These are phyloP conservation scores for Ericerus pela DNA, from an alignment of 1,140 invertebrate genomes.

Conservation along the genomic window DNA sequence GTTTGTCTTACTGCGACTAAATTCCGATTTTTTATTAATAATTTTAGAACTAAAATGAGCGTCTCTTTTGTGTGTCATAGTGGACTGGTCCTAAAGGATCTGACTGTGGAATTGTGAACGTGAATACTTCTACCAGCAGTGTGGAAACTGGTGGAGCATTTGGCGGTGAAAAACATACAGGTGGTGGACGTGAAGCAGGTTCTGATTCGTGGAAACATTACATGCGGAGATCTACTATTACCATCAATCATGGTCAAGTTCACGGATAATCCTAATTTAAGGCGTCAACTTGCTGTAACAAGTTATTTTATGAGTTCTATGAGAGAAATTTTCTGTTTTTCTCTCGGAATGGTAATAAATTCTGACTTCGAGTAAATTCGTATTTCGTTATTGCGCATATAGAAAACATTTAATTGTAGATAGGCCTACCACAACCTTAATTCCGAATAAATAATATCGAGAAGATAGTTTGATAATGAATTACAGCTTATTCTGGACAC, in stretches of 20 bases:
- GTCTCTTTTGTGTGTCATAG: slow-evolving; percentile 35
- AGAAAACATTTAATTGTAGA: too few species aligned
- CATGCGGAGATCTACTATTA: slow-evolving; percentile 87
- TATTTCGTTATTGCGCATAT: too few species aligned
- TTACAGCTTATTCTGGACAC: too few species aligned
- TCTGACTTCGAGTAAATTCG: too few species aligned
- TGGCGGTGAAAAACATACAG: slow-evolving; percentile 90
- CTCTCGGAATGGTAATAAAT: too few species aligned
- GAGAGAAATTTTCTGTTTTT: too few species aligned
- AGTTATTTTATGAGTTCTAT: too few species aligned
- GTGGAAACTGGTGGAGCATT: slow-evolving; percentile 99
- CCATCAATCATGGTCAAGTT: slow-evolving; percentile 87
- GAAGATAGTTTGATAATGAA: too few species aligned
- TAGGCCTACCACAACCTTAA: too few species aligned
- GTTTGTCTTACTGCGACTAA: slow-evolving; percentile 29
- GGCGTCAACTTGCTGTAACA: slow-evolving; percentile 92
- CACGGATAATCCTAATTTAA: slow-evolving; percentile 88
- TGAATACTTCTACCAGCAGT: slow-evolving; percentile 96
- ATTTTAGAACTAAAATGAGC: neutral
- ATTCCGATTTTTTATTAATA: neutral
- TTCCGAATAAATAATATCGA: too few species aligned
- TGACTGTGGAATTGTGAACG: slow-evolving; percentile 96
- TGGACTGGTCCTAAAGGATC: slow-evolving; percentile 91
- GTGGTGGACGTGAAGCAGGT: slow-evolving; percentile 91
- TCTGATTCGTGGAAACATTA: slow-evolving; percentile 98